A percentile compares a stretch with the other conserved stretches of the same genome.
Evolutionary conservation across 2,888 invertebrate genomes (phyloP).

Genomic region (Halictus ligatus): DNA sequence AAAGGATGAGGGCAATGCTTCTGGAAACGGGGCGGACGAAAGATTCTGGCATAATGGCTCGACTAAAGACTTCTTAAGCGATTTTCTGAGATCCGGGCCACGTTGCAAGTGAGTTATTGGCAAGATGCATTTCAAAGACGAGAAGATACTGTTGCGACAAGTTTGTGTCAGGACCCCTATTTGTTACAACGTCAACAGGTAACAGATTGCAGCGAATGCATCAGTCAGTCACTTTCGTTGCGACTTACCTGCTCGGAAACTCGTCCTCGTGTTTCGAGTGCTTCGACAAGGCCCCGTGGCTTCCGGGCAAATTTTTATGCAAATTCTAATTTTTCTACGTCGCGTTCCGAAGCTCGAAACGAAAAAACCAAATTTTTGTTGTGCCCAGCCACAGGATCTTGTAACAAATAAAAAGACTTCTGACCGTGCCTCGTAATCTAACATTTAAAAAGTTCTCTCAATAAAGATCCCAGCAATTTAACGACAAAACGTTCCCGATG

Average conservation of each 20-base stretch:
- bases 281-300: neutral
- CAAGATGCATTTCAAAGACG: constrained; percentile 6
- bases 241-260: constrained; percentile 54
- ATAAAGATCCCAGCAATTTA: neutral
- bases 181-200: constrained; percentile 56
- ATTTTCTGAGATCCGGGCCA: neutral
- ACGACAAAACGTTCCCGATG: neutral
- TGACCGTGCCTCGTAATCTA: neutral
- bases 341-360: neutral
- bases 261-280: constrained; percentile 12
- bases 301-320: neutral
- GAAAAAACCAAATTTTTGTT: neutral
- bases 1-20: neutral
- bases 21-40: neutral
- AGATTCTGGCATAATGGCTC: neutral
- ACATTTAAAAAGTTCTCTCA: neutral
- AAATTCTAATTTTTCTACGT: neutral
- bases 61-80: neutral
- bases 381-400: neutral
- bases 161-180: constrained; percentile 54
- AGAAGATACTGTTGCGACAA: constrained; percentile 29
- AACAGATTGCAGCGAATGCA: constrained; percentile 54
- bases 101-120: neutral
- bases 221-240: constrained; percentile 55
- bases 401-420: neutral